Evolutionary conservation across 2,888 invertebrate genomes (phyloP).

Genomic region (Strigamia maritima): DNA sequence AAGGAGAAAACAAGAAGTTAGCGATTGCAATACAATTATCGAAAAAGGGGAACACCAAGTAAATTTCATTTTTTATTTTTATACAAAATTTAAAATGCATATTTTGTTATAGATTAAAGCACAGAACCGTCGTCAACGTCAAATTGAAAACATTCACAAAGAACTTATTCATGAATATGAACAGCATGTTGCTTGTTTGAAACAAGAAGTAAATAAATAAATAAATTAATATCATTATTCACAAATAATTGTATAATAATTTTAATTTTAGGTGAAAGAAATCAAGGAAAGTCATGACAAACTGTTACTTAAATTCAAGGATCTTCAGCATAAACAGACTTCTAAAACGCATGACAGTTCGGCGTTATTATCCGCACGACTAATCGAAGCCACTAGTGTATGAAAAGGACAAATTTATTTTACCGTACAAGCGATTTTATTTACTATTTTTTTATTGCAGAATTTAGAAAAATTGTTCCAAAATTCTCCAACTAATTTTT

Average conservation of each 20-base stretch:
- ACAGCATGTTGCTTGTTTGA: not conserved
- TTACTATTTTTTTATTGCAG: not conserved
- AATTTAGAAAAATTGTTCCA: not conserved
- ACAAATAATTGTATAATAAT: not conserved
- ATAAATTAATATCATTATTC: not conserved
- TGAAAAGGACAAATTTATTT: not conserved
- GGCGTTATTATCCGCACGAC: not conserved
- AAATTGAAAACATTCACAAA: constrained; percentile 30
- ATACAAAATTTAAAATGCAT: not conserved
- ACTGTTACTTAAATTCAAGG: not conserved
- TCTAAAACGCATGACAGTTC: not conserved
- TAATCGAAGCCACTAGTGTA: not conserved
- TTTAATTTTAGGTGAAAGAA: not conserved
- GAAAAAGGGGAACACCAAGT: not conserved
- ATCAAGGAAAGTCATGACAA: not conserved
- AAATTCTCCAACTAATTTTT: not conserved
- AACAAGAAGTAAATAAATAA: not conserved
- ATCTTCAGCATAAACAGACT: not conserved
- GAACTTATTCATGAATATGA: constrained; percentile 29
- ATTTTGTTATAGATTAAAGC: not conserved
- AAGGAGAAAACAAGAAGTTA: not conserved
- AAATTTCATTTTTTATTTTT: too few species aligned
- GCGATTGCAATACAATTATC: not conserved
- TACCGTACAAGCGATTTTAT: not conserved
- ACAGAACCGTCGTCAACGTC: not conserved